Conservation (phyloP, 2,888 invertebrate genomes). For the Tipula confusa region DNA sequence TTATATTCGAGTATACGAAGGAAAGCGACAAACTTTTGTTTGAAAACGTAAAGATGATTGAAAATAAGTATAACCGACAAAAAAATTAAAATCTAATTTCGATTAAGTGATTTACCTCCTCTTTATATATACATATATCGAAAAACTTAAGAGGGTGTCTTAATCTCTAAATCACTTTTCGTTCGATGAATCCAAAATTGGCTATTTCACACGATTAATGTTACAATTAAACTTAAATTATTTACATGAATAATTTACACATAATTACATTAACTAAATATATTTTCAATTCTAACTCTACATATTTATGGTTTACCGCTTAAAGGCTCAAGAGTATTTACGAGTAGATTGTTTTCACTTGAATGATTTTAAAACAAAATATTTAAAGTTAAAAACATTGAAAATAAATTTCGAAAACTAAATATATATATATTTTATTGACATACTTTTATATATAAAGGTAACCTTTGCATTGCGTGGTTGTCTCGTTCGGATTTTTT, state of each 20-base stretch:
- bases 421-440: too few species aligned
- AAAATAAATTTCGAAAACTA: background rate
- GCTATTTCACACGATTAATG: background rate
- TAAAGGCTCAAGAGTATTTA: background rate
- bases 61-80: background rate
- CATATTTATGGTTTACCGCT: background rate
- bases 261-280: background rate
- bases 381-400: background rate
- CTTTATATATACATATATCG: background rate
- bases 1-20: too few species aligned
- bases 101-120: background rate
- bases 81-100: background rate
- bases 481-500: too few species aligned
- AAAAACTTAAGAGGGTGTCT: background rate
- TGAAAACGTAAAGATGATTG: slow-evolving; percentile 16
- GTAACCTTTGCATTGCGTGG: too few species aligned
- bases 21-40: background rate
- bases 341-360: background rate
- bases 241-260: background rate
- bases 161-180: background rate
- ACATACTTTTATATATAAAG: too few species aligned
- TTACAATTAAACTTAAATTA: background rate
- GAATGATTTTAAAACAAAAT: background rate
- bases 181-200: background rate
- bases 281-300: background rate